Conservation (phyloP, 2,888 invertebrate species). For the Colletes collaris region DNA sequence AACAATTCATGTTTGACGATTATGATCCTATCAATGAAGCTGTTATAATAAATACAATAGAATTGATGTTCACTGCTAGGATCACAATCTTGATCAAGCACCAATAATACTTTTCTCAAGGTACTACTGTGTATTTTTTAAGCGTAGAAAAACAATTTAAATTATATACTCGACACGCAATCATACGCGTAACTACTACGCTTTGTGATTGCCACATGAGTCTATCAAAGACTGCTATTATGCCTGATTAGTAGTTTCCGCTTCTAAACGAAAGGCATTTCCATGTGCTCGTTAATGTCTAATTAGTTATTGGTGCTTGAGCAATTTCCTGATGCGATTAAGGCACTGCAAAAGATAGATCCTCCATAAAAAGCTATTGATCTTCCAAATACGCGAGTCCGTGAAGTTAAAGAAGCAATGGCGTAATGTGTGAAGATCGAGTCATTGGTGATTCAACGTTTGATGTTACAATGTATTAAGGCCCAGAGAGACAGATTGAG, state of each 20-base stretch:
- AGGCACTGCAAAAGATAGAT: constrained; percentile 69
- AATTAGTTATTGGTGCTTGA: constrained; percentile 68
- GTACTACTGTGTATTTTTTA: constrained; percentile 17
- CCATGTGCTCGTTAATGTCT: constrained; percentile 27
- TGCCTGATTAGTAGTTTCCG: constrained; percentile 9
- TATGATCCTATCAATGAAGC: constrained; percentile 68
- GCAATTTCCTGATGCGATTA: constrained; percentile 56
- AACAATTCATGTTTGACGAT: constrained; percentile 48
- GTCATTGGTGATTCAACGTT: constrained; percentile 43
- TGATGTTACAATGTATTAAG: constrained; percentile 53
- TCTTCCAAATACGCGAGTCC: constrained; percentile 47
- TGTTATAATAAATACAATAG: constrained; percentile 66
- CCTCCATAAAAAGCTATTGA: constrained; percentile 49
- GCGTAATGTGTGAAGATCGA: constrained; percentile 55
- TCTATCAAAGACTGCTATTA: neutral
- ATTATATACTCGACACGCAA: constrained; percentile 20
- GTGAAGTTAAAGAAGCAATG: constrained; percentile 32
- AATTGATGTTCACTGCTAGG: constrained; percentile 63
- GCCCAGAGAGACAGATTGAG: constrained; percentile 46
- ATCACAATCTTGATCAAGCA: constrained; percentile 72
- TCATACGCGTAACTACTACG: constrained; percentile 1
- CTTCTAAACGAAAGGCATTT: constrained; percentile 32
- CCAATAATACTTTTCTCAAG: constrained; percentile 57
- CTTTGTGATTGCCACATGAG: constrained; percentile 29
- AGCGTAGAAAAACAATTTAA: constrained; percentile 42